phyloP scores from a whole-genome alignment of 2,888 invertebrate species.

The Marasmarcha lunaedactyla region DNA sequence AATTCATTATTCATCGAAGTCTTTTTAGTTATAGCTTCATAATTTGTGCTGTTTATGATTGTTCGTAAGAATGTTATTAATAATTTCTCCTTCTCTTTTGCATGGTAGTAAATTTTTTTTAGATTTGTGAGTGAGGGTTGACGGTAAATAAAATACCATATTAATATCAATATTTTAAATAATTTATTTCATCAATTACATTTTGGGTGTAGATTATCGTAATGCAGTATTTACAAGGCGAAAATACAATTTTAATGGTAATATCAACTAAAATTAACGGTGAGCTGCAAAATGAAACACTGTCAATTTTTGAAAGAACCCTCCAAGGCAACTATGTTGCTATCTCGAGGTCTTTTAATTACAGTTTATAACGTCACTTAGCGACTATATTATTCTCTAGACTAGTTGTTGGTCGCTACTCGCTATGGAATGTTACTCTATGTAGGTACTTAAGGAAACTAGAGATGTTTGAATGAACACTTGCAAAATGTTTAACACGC shows the following conservation, averaged over 20 bases:
- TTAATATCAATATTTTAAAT: too few species aligned
- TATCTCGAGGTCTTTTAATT: slow-evolving; percentile 14
- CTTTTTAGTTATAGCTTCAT: too few species aligned
- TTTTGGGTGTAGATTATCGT: too few species aligned
- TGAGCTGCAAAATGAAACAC: slow-evolving; percentile 26
- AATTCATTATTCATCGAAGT: too few species aligned
- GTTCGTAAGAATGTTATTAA: too few species aligned
- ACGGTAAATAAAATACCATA: too few species aligned
- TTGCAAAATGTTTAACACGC: slow-evolving; percentile 27
- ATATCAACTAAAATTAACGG: slow-evolving; percentile 23
- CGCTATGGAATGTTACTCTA: slow-evolving; percentile 48
- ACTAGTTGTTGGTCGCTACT: slow-evolving; percentile 54
- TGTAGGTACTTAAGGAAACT: slow-evolving; percentile 35
- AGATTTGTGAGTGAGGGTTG: too few species aligned
- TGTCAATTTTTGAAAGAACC: slow-evolving; percentile 2
- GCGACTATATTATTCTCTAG: slow-evolving; percentile 44
- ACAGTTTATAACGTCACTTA: slow-evolving; percentile 9
- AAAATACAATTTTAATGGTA: slow-evolving; percentile 24
- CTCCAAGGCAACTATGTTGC: slow-evolving; percentile 47
- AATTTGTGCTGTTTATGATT: too few species aligned
- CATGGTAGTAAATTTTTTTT: too few species aligned
- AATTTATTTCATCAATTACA: too few species aligned
- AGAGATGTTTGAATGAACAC: slow-evolving; percentile 37
- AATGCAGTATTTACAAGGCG: too few species aligned
- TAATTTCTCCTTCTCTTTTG: too few species aligned